Percentiles rank a stretch among this genome's conserved stretches.
Conservation (phyloP, 2,797 vertebrate species). For the Antrozous pallidus region DNA sequence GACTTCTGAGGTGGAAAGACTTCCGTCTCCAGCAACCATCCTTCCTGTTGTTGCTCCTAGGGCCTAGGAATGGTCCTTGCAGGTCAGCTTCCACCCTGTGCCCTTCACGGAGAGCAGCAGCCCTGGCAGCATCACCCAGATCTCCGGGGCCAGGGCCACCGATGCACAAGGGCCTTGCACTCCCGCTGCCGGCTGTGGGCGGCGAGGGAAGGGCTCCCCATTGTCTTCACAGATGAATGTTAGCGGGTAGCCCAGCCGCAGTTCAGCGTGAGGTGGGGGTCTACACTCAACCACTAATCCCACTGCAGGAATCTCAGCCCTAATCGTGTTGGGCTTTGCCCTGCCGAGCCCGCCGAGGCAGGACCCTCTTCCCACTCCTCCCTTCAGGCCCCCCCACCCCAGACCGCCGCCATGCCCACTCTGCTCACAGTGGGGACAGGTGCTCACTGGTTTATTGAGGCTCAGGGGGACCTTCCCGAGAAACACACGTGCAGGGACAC, state of each 20-base stretch:
- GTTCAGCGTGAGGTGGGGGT: neutral
- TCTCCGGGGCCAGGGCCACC: too few relatives aligned
- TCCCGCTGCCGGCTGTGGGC: too few relatives aligned
- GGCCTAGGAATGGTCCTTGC: neutral
- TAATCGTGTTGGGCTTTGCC: neutral
- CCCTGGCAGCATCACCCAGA: too few relatives aligned
- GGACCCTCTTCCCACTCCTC: neutral
- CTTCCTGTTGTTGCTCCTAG: neutral
- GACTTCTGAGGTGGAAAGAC: neutral
- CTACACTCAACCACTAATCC: neutral
- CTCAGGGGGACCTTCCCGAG: slow-evolving; percentile 18
- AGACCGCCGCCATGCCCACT: neutral
- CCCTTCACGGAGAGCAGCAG: too few relatives aligned
- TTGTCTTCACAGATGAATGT: neutral
- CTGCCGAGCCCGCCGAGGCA: neutral
- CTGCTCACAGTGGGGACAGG: neutral
- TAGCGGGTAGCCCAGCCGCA: too few relatives aligned
- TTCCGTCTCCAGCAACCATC: neutral
- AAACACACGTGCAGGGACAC: slow-evolving; percentile 7
- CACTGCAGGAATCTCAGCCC: neutral
- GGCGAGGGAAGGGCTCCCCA: too few relatives aligned
- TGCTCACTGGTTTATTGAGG: slow-evolving; percentile 71
- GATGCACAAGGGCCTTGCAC: too few relatives aligned
- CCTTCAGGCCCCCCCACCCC: neutral
- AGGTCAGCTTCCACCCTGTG: too few relatives aligned